phyloP scores from a whole-genome alignment of 2,888 invertebrate genomes.

The Agrochola macilenta region DNA sequence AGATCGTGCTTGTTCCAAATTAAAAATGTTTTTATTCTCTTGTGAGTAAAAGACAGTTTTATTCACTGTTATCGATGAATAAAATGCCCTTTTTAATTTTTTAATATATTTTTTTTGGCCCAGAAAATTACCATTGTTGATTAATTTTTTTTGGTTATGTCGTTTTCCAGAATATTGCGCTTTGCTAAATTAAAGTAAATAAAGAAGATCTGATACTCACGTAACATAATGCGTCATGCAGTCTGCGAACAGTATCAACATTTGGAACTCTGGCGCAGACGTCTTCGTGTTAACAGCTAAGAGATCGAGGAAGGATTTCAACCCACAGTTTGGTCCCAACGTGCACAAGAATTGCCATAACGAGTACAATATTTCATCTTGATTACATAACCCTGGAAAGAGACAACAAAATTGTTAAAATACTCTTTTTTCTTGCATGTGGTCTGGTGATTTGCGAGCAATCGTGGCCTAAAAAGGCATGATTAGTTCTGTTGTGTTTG shows the following conservation, averaged over 20 bases:
- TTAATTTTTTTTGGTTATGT: no score
- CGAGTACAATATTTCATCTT: constrained; percentile 96
- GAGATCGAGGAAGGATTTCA: constrained; percentile 96
- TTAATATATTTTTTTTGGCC: no score
- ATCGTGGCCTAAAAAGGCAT: not conserved
- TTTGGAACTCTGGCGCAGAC: constrained; percentile 97
- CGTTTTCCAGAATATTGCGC: no score
- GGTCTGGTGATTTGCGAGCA: not conserved
- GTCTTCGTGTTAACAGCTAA: constrained; percentile 95
- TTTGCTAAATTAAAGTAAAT: no score
- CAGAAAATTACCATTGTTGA: no score
- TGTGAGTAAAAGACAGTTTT: no score
- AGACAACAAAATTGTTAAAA: not conserved
- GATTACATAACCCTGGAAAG: constrained; percentile 96
- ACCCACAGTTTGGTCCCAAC: constrained; percentile 96
- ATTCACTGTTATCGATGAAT: no score
- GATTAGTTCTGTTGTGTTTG: not conserved
- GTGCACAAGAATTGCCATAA: constrained; percentile 97
- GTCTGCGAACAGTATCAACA: constrained; percentile 98
- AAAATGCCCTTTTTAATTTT: no score
- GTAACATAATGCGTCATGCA: constrained; percentile 99
- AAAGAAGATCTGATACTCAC: constrained; percentile 90
- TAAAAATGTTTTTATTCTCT: no score
- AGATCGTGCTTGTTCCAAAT: no score
- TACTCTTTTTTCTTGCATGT: not conserved